Evolutionary conservation across 2,113 vertebrate genomes (phyloP).

Genomic region (Plestiodon gilberti): DNA sequence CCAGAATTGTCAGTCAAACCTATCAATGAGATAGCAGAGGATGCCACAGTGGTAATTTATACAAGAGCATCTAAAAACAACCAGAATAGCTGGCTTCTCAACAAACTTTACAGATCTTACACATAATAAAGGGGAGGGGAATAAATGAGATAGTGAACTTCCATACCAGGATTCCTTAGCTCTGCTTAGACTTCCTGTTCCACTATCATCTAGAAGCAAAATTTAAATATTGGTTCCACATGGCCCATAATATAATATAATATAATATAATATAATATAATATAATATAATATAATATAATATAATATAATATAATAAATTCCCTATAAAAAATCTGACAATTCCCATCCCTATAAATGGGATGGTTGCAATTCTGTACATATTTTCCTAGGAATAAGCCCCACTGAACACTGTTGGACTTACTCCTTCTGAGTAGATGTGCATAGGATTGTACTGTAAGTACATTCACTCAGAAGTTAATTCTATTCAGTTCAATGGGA

Average conservation of each 20-base stretch:
- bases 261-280: no score
- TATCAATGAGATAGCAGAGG: neutral
- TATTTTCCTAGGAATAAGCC: no score
- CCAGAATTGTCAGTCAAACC: slow-evolving; percentile 4
- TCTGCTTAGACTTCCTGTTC: neutral
- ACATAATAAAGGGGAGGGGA: neutral
- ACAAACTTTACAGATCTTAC: neutral
- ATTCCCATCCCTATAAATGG: neutral
- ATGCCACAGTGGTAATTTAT: neutral
- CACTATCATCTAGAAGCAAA: neutral
- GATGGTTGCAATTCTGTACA: no score
- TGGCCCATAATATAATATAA: neutral
- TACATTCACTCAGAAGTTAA: neutral
- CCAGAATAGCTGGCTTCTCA: neutral
- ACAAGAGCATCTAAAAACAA: neutral
- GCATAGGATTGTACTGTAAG: no score
- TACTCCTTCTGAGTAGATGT: no score
- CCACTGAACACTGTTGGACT: no score
- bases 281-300: neutral
- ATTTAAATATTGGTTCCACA: neutral
- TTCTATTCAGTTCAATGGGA: neutral
- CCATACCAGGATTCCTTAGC: no score
- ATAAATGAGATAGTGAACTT: neutral
- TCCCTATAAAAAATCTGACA: neutral
- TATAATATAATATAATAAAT: neutral